Percentiles rank a stretch among this genome's conserved stretches.
Conservation (phyloP, 2,113 vertebrate genomes). For the Astatoreochromis straeleni region DNA sequence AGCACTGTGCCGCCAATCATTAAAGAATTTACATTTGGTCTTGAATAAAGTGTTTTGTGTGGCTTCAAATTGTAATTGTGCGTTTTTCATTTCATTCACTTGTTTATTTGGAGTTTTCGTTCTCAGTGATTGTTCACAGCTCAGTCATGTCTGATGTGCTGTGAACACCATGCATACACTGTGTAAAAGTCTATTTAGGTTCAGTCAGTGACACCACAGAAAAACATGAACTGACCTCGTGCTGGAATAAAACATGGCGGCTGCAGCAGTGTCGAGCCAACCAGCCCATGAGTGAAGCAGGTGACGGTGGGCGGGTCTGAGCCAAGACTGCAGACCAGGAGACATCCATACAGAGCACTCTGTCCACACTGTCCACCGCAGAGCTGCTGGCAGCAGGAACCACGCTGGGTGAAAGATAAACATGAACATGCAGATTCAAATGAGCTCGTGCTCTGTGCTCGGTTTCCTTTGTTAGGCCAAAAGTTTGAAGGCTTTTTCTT, state of each 20-base stretch:
- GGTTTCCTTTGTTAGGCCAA: not conserved
- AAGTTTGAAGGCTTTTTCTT: not conserved
- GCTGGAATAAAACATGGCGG: not conserved
- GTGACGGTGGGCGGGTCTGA: not conserved
- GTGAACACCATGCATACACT: fast-evolving
- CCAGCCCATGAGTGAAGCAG: not conserved
- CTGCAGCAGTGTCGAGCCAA: not conserved
- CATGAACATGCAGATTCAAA: not conserved
- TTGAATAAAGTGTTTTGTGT: not conserved
- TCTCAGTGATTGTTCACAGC: not conserved
- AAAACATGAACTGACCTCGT: not conserved
- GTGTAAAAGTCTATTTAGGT: not conserved
- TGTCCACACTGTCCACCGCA: not conserved
- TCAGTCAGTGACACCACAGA: not conserved
- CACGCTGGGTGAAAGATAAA: not conserved
- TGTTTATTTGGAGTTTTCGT: not conserved
- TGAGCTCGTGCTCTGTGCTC: not conserved
- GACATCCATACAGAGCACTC: fast-evolving
- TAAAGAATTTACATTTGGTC: not conserved
- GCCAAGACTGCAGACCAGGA: not conserved
- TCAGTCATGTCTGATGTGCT: not conserved
- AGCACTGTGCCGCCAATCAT: not conserved
- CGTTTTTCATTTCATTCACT: not conserved
- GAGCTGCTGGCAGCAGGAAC: not conserved
- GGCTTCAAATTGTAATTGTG: not conserved